Conservation (phyloP, 2,113 vertebrate genomes). For the Odocoileus virginianus region DNA sequence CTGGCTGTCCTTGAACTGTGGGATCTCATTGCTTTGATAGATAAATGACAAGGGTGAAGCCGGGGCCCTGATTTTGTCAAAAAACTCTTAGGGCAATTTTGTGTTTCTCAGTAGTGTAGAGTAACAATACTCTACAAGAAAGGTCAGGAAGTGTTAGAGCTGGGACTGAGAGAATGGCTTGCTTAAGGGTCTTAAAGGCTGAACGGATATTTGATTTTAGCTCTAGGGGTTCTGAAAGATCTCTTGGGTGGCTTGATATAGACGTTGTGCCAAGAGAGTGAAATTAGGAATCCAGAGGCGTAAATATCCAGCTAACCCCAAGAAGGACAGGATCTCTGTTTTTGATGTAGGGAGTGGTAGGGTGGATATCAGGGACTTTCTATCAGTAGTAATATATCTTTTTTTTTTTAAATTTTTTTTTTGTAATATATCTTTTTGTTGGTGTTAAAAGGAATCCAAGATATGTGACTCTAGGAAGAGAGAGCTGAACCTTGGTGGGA, state of each 20-base stretch:
- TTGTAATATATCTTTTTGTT: too few species aligned
- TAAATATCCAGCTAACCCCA: too few species aligned
- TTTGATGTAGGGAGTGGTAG: too few species aligned
- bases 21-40: background rate
- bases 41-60: background rate
- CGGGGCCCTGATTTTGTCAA: too few species aligned
- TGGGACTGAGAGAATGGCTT: background rate
- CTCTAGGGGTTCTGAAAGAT: background rate
- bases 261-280: background rate
- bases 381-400: too few species aligned
- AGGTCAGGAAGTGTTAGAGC: background rate
- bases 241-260: background rate
- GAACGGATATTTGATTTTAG: background rate
- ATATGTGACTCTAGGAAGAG: too few species aligned
- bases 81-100: background rate
- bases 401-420: too few species aligned
- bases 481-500: too few species aligned
- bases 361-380: too few species aligned
- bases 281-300: too few species aligned
- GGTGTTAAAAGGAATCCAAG: too few species aligned
- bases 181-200: background rate
- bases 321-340: too few species aligned
- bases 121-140: background rate
- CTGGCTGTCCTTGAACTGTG: background rate
- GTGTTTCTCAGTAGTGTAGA: background rate